Conservation (phyloP, 2,888 invertebrate species). For the Rosalia funebris region DNA sequence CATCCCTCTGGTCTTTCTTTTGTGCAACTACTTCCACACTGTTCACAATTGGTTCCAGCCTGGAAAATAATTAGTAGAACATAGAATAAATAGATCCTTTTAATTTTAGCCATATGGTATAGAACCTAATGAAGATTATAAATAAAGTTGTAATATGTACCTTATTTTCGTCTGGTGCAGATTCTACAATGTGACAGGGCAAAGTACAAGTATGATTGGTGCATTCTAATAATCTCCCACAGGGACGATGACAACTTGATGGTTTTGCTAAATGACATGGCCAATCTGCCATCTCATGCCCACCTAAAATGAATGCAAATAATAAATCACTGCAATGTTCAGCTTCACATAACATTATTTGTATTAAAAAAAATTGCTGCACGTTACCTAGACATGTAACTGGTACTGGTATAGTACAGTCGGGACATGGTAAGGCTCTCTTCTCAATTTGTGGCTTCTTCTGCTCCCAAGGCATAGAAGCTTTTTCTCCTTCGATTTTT, state of each 20-base stretch:
- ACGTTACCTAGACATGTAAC: slow-evolving; percentile 72
- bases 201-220: slow-evolving; percentile 80
- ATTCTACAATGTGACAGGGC: slow-evolving; percentile 76
- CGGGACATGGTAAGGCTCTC: slow-evolving; percentile 74
- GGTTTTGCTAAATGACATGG: slow-evolving; percentile 77
- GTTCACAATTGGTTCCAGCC: slow-evolving; percentile 67
- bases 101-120: too few relatives aligned
- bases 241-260: slow-evolving; percentile 81
- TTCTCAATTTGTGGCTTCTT: slow-evolving; percentile 63
- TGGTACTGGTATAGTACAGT: slow-evolving; percentile 75
- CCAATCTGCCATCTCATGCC: slow-evolving; percentile 75
- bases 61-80: slow-evolving; percentile 36
- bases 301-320: slow-evolving; percentile 62
- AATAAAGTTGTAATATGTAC: too few relatives aligned
- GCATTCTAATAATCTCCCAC: slow-evolving; percentile 78
- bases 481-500: slow-evolving; percentile 68
- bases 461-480: slow-evolving; percentile 75
- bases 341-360: not conserved
- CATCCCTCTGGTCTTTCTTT: slow-evolving; percentile 78
- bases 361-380: not conserved
- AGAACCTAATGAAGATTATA: too few relatives aligned
- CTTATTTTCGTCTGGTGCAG: slow-evolving; percentile 57
- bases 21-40: slow-evolving; percentile 71
- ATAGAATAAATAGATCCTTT: too few relatives aligned
- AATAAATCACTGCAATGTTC: not conserved